Evolutionary conservation across 2,113 vertebrate genomes (phyloP), one percentile per base, ranked within the genome.

Genomic region (Sigmodon hispidus): DNA sequence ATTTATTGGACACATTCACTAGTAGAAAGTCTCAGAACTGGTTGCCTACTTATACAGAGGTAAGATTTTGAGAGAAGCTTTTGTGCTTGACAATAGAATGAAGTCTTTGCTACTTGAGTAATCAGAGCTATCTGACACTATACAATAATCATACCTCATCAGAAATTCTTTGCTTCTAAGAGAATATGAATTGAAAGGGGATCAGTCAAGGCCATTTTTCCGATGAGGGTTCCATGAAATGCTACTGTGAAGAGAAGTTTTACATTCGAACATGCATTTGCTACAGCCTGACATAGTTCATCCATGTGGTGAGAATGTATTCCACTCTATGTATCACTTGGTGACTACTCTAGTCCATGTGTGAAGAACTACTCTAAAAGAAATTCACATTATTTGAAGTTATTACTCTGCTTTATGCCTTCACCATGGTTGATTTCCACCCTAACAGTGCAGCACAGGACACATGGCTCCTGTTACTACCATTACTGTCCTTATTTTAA

Each of bases 91-190:
- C 83, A 40, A 40, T 5, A 36, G 5, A 83, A 67, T 52, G 89
- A 67, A 31, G 15, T 3, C 45, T 50, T 57, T 22, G 40, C n/a
- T n/a, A 36, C 50, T 77, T 80, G 13, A 55, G 89, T 73, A 89
- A 83, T 81, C 84, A 76, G 67, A 93, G 34, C 13, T 36, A 87
- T 31, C 45, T 17, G 36, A 36, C 11, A 50, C 45, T 91, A 16
- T 63, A 63, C 2, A 75, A 59, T 29, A 89, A 87, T 91, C 15
- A 57, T 1, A 70, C 61, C 17, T 57, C 84, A 21, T 45, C 40
- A 93, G 80, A 91, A 95, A 81, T 72, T 52, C 65, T 77, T 15
- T 77, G 36, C 36, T 90, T 73, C 36, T 89, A 94, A 80, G 93
- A 19, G 8, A 80, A n/a, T 70, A 61, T 8, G 70, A 31, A 7